phyloP scores from a whole-genome alignment of 2,888 invertebrate genomes.

The Germaria angustata region DNA sequence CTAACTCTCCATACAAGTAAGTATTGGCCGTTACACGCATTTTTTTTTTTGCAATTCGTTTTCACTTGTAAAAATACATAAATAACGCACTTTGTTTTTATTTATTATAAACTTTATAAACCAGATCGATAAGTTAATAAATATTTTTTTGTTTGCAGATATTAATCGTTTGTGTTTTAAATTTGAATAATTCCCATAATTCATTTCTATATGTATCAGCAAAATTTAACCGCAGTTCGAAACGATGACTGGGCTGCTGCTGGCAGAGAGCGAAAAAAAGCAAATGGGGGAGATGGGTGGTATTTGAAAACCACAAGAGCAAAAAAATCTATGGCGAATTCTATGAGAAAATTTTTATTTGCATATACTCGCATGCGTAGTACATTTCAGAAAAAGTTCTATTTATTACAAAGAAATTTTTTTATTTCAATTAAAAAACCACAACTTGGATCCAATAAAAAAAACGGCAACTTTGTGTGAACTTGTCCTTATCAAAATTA shows the following conservation, averaged over 20 bases:
- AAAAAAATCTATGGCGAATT: conserved; percentile 32
- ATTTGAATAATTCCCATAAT: conserved; percentile 52
- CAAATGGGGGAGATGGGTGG: conserved; percentile 44
- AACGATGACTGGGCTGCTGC: not conserved
- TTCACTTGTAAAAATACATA: conserved; percentile 33
- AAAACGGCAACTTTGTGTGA: conserved; percentile 2
- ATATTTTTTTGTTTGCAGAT: conserved; percentile 42
- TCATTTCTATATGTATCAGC: conserved; percentile 16
- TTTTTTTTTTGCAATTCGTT: conserved; percentile 17
- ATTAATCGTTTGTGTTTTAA: conserved; percentile 24
- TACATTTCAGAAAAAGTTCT: not conserved
- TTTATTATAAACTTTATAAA: conserved; percentile 36
- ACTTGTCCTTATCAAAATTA: conserved; percentile 36
- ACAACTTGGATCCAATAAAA: conserved; percentile 33
- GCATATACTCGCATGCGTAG: not conserved
- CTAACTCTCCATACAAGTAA: not conserved
- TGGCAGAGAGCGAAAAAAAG: not conserved
- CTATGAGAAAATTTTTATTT: conserved; percentile 57
- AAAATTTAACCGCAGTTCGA: conserved; percentile 41
- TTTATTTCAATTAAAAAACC: conserved; percentile 20
- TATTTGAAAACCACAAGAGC: conserved; percentile 55
- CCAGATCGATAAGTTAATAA: conserved; percentile 60
- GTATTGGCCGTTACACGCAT: conserved; percentile 8
- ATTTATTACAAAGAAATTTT: conserved; percentile 6
- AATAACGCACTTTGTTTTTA: conserved; percentile 29